Base-by-base conservation (phyloP, 2,888 invertebrate genomes). In the Crocallis elinguaria region DNA sequence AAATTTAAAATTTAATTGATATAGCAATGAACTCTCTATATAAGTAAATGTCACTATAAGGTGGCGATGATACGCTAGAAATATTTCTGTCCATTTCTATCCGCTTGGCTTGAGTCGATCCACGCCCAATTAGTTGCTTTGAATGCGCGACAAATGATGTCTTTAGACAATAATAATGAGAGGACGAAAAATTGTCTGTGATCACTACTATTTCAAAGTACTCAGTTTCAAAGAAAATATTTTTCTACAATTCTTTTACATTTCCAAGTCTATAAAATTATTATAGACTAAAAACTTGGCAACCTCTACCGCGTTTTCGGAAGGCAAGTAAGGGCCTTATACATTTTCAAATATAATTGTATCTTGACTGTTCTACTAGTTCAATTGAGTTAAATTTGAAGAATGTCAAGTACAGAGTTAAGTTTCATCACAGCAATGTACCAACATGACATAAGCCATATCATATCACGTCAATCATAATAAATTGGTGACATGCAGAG, bases 391-490 rank as follows among this genome's bases (percentile, higher is more conserved):
- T 43, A 30, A 17, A 51, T 45, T 44, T 45, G 37, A 48, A 27
- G 41, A 53, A 46, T 27, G 35, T 29, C 25, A 30, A 45, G 36
- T 39, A 7, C 33, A 25, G 12, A 46, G 33, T 52, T 45, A 39
- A 45, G 39, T 35, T 45, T 33, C 45, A 45, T 48, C 43, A 41
- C 19, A 41, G 30, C 7, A 43, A 8, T 33, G 37, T 45, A 41
- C 19, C 25, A 41, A 23, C 13, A 46, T 37, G 37, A 45, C 42
- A 52, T 36, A 32, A 13, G 37, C 39, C 38, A 21, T 54, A 54
- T 54, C 48, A 54, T 13, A 43, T 44, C 48, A 49, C 32, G 53
- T 54, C 53, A 43, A 38, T 54, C 48, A 23, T 44, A 48, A 54
- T 48, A 29, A 54, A 46, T 23, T 36, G 38, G 49, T 49, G 43